A percentile compares a stretch with the other conserved stretches of the same genome.
These are phyloP conservation scores for Megaustenia siamemsis DNA, from an alignment of 2,888 invertebrate species.

Conservation along the genomic window DNA sequence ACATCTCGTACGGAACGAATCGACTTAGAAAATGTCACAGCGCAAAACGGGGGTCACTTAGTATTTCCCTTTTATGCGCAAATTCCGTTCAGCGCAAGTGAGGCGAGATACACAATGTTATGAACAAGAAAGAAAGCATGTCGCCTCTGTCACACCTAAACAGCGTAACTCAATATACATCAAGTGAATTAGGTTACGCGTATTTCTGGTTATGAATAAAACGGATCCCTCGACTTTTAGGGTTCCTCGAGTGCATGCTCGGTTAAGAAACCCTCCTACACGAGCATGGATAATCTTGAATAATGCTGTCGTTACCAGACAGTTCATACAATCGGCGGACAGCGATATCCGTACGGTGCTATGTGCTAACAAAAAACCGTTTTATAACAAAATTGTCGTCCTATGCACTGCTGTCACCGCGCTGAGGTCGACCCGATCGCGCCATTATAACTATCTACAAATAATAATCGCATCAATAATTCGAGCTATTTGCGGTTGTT, in stretches of 20 bases:
- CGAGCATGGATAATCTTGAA: constrained; percentile 34
- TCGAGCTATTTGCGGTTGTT: constrained; percentile 40
- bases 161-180: background rate
- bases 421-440: constrained; percentile 23
- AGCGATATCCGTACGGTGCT: constrained; percentile 21
- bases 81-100: constrained; percentile 34
- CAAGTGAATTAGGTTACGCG: background rate
- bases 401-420: constrained; percentile 21
- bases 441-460: constrained; percentile 26
- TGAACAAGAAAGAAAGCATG: constrained; percentile 10
- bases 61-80: constrained; percentile 14
- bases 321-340: constrained; percentile 37
- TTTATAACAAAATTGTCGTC: constrained; percentile 34
- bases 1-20: constrained; percentile 35
- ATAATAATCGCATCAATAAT: constrained; percentile 42
- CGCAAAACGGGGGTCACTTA: constrained; percentile 38
- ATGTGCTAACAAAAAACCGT: constrained; percentile 30
- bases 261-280: constrained; percentile 40
- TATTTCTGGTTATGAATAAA: background rate
- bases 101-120: constrained; percentile 29
- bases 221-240: background rate
- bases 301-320: constrained; percentile 42
- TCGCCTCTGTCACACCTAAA: background rate
- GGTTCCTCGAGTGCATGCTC: constrained; percentile 43
- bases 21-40: constrained; percentile 33